These are phyloP conservation scores for Axea sp. DNA, from an alignment of 2,888 invertebrate genomes.

Conservation along the genomic window DNA sequence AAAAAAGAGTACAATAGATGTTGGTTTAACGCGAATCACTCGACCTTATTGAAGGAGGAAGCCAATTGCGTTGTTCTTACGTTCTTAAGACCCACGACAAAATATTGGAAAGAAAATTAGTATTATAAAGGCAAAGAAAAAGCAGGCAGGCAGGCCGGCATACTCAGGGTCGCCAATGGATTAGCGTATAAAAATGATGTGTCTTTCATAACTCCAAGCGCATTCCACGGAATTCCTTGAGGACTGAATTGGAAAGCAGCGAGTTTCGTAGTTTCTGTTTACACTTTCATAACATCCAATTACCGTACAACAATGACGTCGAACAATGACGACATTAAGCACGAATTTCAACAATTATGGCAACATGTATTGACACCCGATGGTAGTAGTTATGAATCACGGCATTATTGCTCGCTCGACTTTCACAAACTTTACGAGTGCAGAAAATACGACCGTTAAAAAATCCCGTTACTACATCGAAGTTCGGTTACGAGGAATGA, in stretches of 20 bases:
- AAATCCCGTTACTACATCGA: slow-evolving; percentile 44
- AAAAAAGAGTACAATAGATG: no score
- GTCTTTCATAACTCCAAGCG: slow-evolving; percentile 11
- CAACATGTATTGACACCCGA: slow-evolving; percentile 39
- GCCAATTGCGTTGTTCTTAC: neutral
- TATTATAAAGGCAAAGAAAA: slow-evolving; percentile 2
- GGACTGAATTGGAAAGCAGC: slow-evolving; percentile 47
- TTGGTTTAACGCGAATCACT: no score
- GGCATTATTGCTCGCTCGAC: slow-evolving; percentile 2
- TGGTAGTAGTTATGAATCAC: slow-evolving; percentile 29
- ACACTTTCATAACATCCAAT: slow-evolving; percentile 54
- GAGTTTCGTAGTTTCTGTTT: slow-evolving; percentile 36
- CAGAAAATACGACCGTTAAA: slow-evolving; percentile 45
- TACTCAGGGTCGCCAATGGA: slow-evolving; percentile 22
- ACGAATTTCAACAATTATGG: slow-evolving; percentile 38
- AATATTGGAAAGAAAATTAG: slow-evolving; percentile 1
- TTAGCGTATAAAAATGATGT: slow-evolving; percentile 26
- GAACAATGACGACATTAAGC: slow-evolving; percentile 43
- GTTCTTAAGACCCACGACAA: no score
- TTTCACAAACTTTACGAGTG: slow-evolving; percentile 50
- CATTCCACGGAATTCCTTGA: slow-evolving; percentile 39
- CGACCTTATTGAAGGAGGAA: neutral
- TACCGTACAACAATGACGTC: slow-evolving; percentile 32
- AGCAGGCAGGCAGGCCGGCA: no score
- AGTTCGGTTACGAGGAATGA: slow-evolving; percentile 20